phyloP scores from a whole-genome alignment of 2,888 invertebrate genomes.

The Drymonia ruficornis region DNA sequence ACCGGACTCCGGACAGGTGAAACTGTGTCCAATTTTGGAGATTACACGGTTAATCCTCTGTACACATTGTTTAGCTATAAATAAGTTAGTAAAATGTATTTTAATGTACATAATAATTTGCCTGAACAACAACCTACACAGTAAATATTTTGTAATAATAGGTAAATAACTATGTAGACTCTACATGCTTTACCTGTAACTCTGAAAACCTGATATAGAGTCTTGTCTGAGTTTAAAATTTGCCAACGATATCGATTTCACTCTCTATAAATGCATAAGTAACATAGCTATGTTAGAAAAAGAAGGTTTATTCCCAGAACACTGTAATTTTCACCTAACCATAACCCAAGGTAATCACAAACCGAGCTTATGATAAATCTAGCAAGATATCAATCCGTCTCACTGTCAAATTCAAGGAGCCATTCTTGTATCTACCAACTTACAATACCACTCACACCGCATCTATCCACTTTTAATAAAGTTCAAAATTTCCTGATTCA shows the following conservation, averaged over 20 bases:
- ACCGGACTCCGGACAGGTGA: conserved; percentile 55
- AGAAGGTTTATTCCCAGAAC: too few species aligned
- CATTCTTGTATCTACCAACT: conserved; percentile 34
- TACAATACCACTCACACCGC: neutral
- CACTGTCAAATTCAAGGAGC: conserved; percentile 44
- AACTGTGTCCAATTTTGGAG: conserved; percentile 62
- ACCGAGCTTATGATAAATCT: conserved; percentile 52
- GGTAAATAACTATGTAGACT: too few species aligned
- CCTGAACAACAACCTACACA: too few species aligned
- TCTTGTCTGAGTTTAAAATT: too few species aligned
- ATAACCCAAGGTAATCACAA: conserved; percentile 29
- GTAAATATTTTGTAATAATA: too few species aligned
- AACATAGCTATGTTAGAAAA: too few species aligned
- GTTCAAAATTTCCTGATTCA: conserved; percentile 11
- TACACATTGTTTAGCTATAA: conserved; percentile 29
- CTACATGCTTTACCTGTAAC: too few species aligned
- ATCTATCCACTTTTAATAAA: conserved; percentile 11
- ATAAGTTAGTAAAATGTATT: neutral
- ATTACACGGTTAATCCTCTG: conserved; percentile 44
- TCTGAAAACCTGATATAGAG: too few species aligned
- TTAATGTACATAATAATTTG: too few species aligned
- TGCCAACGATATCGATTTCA: too few species aligned
- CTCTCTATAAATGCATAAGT: too few species aligned
- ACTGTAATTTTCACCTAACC: conserved; percentile 12
- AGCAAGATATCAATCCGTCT: conserved; percentile 48